These are phyloP conservation scores for Neoascia interrupta DNA, from an alignment of 2,888 invertebrate species.

Conservation along the genomic window DNA sequence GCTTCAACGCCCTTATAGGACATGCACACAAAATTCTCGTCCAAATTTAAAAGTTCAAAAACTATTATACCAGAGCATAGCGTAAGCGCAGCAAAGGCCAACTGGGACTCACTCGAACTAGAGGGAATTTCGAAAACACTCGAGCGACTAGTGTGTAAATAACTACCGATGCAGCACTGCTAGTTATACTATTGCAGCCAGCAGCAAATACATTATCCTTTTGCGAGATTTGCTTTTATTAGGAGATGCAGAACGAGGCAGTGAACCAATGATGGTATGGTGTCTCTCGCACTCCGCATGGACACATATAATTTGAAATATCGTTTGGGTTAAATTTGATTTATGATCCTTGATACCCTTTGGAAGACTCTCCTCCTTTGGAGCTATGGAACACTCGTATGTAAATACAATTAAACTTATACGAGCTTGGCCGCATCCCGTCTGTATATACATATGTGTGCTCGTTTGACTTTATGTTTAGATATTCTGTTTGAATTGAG, in stretches of 20 bases:
- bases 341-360: conserved; percentile 57
- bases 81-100: conserved; percentile 34
- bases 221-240: conserved; percentile 25
- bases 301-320: conserved; percentile 61
- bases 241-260: neutral
- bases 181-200: conserved; percentile 38
- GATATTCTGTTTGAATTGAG: conserved; percentile 59
- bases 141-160: conserved; percentile 45
- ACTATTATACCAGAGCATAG: conserved; percentile 54
- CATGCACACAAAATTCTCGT: conserved; percentile 5
- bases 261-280: neutral
- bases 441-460: neutral
- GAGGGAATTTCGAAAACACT: conserved; percentile 39
- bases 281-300: conserved; percentile 7
- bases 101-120: conserved; percentile 17
- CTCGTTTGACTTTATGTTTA: conserved; percentile 36
- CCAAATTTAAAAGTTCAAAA: conserved; percentile 16
- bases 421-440: neutral
- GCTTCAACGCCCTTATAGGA: neutral
- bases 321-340: conserved; percentile 65
- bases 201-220: conserved; percentile 41
- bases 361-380: conserved; percentile 24
- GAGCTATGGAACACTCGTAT: no score
- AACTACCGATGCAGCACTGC: conserved; percentile 14
- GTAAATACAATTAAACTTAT: conserved; percentile 65